phyloP scores from a whole-genome alignment of 2,113 vertebrate genomes.

The Hiodon alosoides region DNA sequence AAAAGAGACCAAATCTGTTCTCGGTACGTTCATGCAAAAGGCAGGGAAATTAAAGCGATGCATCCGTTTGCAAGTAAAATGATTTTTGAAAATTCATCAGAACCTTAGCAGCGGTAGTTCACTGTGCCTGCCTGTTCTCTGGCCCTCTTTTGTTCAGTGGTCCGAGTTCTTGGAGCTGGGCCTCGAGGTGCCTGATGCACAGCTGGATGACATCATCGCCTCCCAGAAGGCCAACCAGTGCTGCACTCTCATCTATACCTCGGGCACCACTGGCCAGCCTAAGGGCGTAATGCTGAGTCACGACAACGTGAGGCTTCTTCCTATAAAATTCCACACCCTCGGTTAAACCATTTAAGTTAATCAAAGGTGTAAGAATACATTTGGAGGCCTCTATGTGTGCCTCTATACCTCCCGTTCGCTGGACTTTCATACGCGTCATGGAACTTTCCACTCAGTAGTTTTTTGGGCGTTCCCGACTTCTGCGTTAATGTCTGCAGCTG shows the following conservation, averaged over 20 bases:
- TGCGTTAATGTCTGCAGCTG: constrained; percentile 55
- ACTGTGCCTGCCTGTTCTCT: background rate
- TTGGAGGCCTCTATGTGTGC: too few relatives aligned
- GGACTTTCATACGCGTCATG: too few relatives aligned
- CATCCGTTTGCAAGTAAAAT: too few relatives aligned
- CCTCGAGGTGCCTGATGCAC: constrained; percentile 48
- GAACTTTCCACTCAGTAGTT: background rate
- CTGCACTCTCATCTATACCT: constrained; percentile 86
- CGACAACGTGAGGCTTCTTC: constrained; percentile 74
- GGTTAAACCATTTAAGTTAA: too few relatives aligned
- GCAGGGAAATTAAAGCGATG: background rate
- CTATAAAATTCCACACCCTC: background rate
- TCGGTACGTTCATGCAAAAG: constrained; percentile 56
- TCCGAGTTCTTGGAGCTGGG: constrained; percentile 79
- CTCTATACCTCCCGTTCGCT: too few relatives aligned
- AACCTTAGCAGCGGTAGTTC: background rate
- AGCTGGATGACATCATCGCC: constrained; percentile 61
- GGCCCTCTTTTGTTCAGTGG: constrained; percentile 65
- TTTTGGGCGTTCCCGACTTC: background rate
- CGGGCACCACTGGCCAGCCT: constrained; percentile 79
- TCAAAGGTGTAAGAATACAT: too few relatives aligned
- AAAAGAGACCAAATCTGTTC: constrained; percentile 73
- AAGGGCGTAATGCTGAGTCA: constrained; percentile 96
- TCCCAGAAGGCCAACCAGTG: constrained; percentile 86
- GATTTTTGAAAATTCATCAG: too few relatives aligned